phyloP scores from a whole-genome alignment of 2,113 vertebrate species.

The Cynoglossus semilaevis region DNA sequence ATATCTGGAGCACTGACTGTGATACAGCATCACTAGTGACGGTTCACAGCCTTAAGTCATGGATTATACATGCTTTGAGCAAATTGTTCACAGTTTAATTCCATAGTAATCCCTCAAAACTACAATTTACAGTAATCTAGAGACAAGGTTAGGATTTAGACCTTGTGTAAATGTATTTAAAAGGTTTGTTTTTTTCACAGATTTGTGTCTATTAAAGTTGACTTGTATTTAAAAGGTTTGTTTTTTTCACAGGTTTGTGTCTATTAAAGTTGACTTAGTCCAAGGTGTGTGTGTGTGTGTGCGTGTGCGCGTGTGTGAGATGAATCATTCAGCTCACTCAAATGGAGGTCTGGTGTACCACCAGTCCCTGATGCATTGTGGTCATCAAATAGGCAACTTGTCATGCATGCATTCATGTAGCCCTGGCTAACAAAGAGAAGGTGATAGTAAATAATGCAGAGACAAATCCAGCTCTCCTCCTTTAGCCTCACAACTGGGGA shows the following conservation, averaged over 20 bases:
- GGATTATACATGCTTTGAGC: neutral
- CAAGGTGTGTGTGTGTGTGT: slow-evolving; percentile 5
- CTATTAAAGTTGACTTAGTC: too few relatives aligned
- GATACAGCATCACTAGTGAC: neutral
- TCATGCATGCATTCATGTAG: slow-evolving; percentile 71
- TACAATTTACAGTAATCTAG: too few relatives aligned
- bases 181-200: too few relatives aligned
- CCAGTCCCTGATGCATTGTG: slow-evolving; percentile 58
- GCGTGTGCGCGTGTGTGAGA: slow-evolving; percentile 21
- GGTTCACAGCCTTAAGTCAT: neutral
- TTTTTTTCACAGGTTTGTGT: neutral
- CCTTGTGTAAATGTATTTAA: too few relatives aligned
- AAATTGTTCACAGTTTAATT: neutral
- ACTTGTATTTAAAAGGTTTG: too few relatives aligned
- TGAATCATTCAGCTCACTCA: slow-evolving; percentile 67
- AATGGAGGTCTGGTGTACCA: slow-evolving; percentile 68
- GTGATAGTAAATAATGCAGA: slow-evolving; percentile 67
- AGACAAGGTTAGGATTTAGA: too few relatives aligned
- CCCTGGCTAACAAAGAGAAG: slow-evolving; percentile 61
- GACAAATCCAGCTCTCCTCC: slow-evolving; percentile 46
- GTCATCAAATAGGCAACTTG: slow-evolving; percentile 67
- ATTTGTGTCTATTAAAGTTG: too few relatives aligned
- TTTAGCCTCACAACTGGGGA: slow-evolving; percentile 21
- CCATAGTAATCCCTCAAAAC: neutral
- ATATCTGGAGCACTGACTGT: neutral